These are phyloP conservation scores for Fragum fragum DNA, from an alignment of 2,888 invertebrate genomes.

Conservation along the genomic window DNA sequence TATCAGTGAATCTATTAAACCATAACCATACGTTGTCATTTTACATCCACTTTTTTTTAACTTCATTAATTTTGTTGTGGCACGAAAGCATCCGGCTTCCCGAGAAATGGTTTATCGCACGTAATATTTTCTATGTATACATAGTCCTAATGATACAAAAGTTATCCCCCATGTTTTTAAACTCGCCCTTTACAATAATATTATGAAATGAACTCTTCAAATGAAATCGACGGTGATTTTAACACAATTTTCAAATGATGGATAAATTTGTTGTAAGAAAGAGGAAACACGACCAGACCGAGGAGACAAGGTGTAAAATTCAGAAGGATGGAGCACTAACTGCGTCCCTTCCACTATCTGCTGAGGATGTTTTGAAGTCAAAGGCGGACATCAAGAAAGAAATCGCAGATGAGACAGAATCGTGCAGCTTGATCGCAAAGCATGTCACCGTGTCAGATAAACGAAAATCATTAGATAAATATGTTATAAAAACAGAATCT, in stretches of 20 bases:
- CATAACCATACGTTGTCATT: no score
- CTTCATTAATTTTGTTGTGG: no score
- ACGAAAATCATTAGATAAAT: background rate
- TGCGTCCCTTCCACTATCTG: no score
- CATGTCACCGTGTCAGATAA: background rate
- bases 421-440: background rate
- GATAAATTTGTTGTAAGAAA: conserved; percentile 50
- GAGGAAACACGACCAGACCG: conserved; percentile 26
- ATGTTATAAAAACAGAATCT: background rate
- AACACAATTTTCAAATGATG: conserved; percentile 23
- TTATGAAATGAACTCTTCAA: conserved; percentile 3
- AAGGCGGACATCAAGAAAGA: background rate
- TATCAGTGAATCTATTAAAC: no score
- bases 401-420: background rate
- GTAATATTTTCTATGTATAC: no score
- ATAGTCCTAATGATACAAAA: no score
- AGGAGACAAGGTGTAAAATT: background rate
- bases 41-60: no score
- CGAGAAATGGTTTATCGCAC: no score
- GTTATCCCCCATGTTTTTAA: conserved; percentile 12
- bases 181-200: background rate
- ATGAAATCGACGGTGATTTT: background rate
- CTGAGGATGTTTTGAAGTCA: background rate
- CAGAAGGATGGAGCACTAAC: background rate
- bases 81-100: no score